Evolutionary conservation across 2,888 invertebrate genomes (phyloP).

Genomic region (Lacanobia wlatinum): DNA sequence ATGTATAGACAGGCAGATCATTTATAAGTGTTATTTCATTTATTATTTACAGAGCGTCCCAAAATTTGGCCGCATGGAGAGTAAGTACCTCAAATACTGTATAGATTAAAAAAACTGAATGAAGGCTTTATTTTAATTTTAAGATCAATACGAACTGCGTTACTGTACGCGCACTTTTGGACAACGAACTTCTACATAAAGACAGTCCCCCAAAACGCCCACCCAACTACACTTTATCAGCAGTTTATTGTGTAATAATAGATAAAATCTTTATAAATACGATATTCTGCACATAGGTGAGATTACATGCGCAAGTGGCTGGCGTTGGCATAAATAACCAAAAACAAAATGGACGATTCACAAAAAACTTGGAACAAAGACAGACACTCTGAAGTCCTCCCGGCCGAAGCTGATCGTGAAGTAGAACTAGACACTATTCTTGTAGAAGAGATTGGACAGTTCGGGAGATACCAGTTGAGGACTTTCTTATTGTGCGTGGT

Average conservation of each 20-base stretch:
- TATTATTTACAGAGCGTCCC: no score
- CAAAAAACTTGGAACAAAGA: constrained; percentile 19
- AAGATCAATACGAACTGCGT: no score
- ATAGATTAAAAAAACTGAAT: no score
- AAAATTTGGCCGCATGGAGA: no score
- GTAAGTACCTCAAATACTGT: no score
- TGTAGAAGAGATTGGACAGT: constrained; percentile 82
- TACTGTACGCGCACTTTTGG: no score
- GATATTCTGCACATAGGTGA: constrained; percentile 20
- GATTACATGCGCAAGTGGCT: constrained; percentile 29
- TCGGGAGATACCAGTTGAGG: constrained; percentile 79
- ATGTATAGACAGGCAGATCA: background rate
- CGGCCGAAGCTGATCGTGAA: constrained; percentile 32
- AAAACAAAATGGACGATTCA: constrained; percentile 17
- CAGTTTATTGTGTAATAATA: constrained; percentile 40
- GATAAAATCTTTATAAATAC: constrained; percentile 45
- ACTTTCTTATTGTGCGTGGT: constrained; percentile 71
- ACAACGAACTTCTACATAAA: no score
- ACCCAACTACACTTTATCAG: constrained; percentile 39
- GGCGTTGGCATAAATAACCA: background rate
- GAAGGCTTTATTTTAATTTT: no score
- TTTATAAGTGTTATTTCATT: no score
- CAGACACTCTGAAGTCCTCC: background rate
- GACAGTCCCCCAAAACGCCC: no score
- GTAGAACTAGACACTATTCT: constrained; percentile 80